Evolutionary conservation across 1,140 invertebrate genomes (phyloP), one percentile per base, ranked within the genome.

Genomic region (Aphelinus atriplicis): DNA sequence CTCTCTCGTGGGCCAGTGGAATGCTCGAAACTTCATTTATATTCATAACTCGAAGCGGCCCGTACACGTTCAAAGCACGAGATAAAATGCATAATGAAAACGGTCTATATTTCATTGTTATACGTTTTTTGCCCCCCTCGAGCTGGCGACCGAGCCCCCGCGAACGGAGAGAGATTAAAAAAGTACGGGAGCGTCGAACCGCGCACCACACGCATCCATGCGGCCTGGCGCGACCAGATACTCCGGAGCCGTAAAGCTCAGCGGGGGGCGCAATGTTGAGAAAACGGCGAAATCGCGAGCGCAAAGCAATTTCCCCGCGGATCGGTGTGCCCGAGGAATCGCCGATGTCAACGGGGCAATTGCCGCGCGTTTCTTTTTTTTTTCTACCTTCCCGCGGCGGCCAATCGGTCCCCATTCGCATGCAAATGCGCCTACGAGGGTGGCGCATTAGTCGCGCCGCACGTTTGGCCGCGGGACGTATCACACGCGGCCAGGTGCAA

Each of bases 51-150:
- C 7, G 55, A 66, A 61, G 56, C 61, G 51, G 45, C 43, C n/a
- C 42, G 67, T 64, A 42, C 46, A 71, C 9, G 69, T 4, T 51
- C 7, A 63, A 71, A 71, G 47, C 2, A 64, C 46, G 53, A 55
- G 47, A 67, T 73, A 66, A 73, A 61, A 48, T n/a, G 47, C 62
- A 57, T 47, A 56, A 72, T 64, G 62, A 72, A 72, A 64, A 72
- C n/a, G 53, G 7, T 48, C 48, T 71, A 51, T 62, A 62, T 62
- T 70, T 61, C 58, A 70, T 42, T 42, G 57, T n/a, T 26, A 7
- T 26, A 3, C 60, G 6, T 45, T 62, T 3, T 61, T 42, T 61
- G 42, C n/a, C 7, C 48, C n/a, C 10, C 3, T 65, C n/a, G 26
- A 26, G 26, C 26, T 26, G 26, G 26, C 26, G 26, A 26, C 26